Percentiles rank a stretch among this genome's conserved stretches.
Evolutionary conservation across 2,888 invertebrate species (phyloP).

Genomic region (Caenorhabditis virilis): DNA sequence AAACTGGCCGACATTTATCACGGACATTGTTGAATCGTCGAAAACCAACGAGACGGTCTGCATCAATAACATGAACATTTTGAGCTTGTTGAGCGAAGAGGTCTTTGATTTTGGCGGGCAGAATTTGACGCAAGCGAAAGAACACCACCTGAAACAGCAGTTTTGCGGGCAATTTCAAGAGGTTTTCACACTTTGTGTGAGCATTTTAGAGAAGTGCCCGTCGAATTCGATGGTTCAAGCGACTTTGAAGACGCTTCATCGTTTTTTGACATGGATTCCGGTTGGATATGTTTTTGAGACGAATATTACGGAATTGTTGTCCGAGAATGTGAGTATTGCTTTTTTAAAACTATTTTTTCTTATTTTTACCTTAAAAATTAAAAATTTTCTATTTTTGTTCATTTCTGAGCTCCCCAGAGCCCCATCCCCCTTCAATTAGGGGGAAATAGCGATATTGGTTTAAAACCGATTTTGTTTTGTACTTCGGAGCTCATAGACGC

Average conservation of each 20-base stretch:
- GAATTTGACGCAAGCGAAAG: constrained; percentile 97
- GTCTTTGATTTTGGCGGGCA: constrained; percentile 98
- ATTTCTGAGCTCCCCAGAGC: no score
- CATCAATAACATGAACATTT: constrained; percentile 98
- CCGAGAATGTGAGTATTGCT: constrained; percentile 75
- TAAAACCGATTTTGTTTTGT: no score
- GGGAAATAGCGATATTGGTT: no score
- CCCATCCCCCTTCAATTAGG: no score
- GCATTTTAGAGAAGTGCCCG: constrained; percentile 93
- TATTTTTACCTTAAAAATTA: not conserved
- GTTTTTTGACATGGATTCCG: constrained; percentile 99
- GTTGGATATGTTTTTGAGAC: constrained; percentile 99
- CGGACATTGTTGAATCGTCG: constrained; percentile 97
- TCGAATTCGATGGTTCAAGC: constrained; percentile 93
- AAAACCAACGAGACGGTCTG: constrained; percentile 98
- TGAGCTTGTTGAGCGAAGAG: constrained; percentile 94
- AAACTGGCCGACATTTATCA: constrained; percentile 98
- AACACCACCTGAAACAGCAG: constrained; percentile 96
- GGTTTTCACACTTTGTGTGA: constrained; percentile 95
- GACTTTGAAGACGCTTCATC: constrained; percentile 90
- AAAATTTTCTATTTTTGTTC: not conserved
- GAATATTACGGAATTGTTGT: constrained; percentile 86
- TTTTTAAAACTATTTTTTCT: not conserved
- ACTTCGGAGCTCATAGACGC: no score
- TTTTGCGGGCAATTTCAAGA: constrained; percentile 99